Base-by-base conservation (phyloP, 2,888 invertebrate species). In the Ctenicera cuprea region DNA sequence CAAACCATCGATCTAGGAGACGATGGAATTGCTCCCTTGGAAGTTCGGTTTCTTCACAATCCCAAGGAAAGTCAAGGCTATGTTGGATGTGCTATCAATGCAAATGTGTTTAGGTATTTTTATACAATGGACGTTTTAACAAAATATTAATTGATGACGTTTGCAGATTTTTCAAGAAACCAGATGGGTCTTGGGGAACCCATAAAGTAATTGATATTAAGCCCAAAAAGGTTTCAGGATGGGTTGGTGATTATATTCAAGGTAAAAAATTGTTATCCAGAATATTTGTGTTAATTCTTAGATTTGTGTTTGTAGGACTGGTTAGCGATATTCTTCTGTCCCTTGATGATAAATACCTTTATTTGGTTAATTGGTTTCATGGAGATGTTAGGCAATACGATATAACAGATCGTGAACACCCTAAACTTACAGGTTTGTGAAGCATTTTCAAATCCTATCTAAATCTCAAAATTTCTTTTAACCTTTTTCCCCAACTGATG, bases 361-460 rank as follows among this genome's bases (percentile, higher is more conserved):
- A 97, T 87, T 89, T 96, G 59, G 94, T 94, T 71, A 95, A 95
- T 84, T 99, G 97, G 97, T 86, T 95, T 0, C 98, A 98, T 82
- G 98, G 95, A 0, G 98, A 99, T 84, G 91, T 99, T 4, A 91
- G 97, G 54, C 99, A 99, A 83, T 99, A 99, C 84, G 97, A 99
- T 85, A 93, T 99, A 73, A 91, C 92, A 0, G 93, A 98, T 84
- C 92, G 94, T 0, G 88, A 90, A 38, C 88, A 95, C 63, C 97
- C 98, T 0, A 95, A 93, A 85, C 88, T 98, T 14, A 91, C 90
- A 0, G 91, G 89, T n/a, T n/a, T n/a, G 89, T 77, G 78, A 73
- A 16, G 33, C 38, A 30, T 50, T 50, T 5, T 20, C 9, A 20
- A 8, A n/a, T n/a, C 4, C n/a, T 45, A 3, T 16, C n/a, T 45